Evolutionary conservation across 2,888 invertebrate genomes (phyloP).

Genomic region (Hemicrepidius hirtus): DNA sequence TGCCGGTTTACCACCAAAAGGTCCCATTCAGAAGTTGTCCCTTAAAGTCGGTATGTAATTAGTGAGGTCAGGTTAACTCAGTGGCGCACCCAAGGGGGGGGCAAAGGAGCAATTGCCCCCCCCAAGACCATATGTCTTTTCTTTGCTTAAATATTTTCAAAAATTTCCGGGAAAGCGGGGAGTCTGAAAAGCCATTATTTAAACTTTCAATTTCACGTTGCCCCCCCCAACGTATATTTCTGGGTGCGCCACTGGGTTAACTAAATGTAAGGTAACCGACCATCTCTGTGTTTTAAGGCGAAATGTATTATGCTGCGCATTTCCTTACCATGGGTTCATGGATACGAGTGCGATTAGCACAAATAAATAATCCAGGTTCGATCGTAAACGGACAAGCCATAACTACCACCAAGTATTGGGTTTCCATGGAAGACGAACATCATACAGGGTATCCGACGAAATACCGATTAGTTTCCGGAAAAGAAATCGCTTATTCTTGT

Average conservation of each 20-base stretch:
- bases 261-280: too few relatives aligned
- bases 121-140: too few relatives aligned
- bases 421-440: slow-evolving; percentile 64
- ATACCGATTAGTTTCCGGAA: slow-evolving; percentile 76
- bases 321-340: slow-evolving; percentile 78
- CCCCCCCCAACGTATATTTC: too few relatives aligned
- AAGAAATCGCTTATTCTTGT: slow-evolving; percentile 82
- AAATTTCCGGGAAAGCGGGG: too few relatives aligned
- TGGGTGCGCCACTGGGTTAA: too few relatives aligned
- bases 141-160: too few relatives aligned
- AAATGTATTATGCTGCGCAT: slow-evolving; percentile 78
- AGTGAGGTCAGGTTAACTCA: too few relatives aligned
- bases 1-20: slow-evolving; percentile 76
- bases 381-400: slow-evolving; percentile 62
- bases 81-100: too few relatives aligned
- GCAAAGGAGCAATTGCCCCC: too few relatives aligned
- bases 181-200: too few relatives aligned
- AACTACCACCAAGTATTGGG: slow-evolving; percentile 54
- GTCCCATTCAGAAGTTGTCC: slow-evolving; percentile 72
- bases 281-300: too few relatives aligned
- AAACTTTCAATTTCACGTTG: too few relatives aligned
- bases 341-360: slow-evolving; percentile 76
- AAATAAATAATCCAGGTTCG: slow-evolving; percentile 69
- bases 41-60: slow-evolving; percentile 73
- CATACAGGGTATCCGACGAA: slow-evolving; percentile 58